Evolutionary conservation across 2,797 vertebrate genomes (phyloP).

Genomic region (Ataeniobius toweri): DNA sequence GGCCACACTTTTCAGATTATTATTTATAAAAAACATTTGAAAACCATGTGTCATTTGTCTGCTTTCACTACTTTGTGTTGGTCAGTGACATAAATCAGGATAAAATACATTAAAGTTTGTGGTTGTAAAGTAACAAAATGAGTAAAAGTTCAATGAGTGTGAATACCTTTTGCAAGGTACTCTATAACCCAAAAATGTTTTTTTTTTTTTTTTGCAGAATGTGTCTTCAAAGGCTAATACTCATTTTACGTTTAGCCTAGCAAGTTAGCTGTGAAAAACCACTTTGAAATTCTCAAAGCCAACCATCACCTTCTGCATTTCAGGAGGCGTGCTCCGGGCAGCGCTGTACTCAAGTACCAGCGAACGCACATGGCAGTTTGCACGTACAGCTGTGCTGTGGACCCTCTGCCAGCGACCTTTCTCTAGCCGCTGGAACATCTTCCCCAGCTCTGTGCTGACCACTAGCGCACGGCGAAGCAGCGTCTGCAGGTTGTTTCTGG

Average conservation of each 20-base stretch:
- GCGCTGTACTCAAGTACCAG: slow-evolving; percentile 89
- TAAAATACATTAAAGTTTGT: not conserved
- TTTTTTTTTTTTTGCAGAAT: not conserved
- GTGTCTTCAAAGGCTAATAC: not conserved
- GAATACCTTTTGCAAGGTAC: not conserved
- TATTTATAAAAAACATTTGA: not conserved
- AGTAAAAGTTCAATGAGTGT: not conserved
- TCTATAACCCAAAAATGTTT: not conserved
- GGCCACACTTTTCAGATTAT: not conserved
- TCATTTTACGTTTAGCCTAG: not conserved
- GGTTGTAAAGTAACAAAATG: not conserved
- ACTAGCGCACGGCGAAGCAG: slow-evolving; percentile 92
- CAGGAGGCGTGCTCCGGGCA: slow-evolving; percentile 76
- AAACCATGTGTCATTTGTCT: not conserved
- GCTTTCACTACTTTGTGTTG: not conserved
- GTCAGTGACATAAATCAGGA: not conserved
- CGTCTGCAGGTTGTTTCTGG: slow-evolving; percentile 87
- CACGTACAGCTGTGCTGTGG: slow-evolving; percentile 90
- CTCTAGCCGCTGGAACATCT: slow-evolving; percentile 93
- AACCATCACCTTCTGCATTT: slow-evolving; percentile 87
- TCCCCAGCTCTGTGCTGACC: slow-evolving; percentile 92
- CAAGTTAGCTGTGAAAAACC: not conserved
- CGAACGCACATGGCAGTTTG: slow-evolving; percentile 91
- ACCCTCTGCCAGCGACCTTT: slow-evolving; percentile 92
- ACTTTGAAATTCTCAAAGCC: not conserved